A percentile compares a stretch with the other conserved stretches of the same genome.
These are phyloP conservation scores for Zaprionus lachaisei DNA, from an alignment of 1,140 invertebrate genomes.

Conservation along the genomic window DNA sequence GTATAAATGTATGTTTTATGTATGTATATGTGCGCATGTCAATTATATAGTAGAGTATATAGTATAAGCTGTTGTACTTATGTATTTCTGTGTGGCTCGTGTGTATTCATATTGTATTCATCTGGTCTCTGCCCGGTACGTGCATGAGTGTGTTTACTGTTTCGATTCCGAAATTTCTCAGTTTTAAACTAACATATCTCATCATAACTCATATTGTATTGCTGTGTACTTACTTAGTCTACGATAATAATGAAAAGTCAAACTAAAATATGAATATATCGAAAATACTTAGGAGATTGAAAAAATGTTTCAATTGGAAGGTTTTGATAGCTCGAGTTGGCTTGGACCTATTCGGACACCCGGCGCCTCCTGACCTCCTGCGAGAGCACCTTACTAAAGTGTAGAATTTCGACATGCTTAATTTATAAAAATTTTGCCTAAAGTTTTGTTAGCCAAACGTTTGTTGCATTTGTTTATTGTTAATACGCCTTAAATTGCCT, in stretches of 20 bases:
- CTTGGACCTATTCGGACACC: neutral
- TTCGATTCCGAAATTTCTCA: constrained; percentile 23
- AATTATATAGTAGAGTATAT: constrained; percentile 39
- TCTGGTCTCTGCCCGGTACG: constrained; percentile 51
- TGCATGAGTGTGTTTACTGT: constrained; percentile 44
- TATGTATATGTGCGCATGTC: constrained; percentile 56
- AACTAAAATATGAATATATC: constrained; percentile 46
- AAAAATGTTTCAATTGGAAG: constrained; percentile 33
- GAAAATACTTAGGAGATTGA: constrained; percentile 40
- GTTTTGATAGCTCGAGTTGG: constrained; percentile 10
- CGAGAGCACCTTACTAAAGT: constrained; percentile 3
- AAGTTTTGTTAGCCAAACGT: constrained; percentile 78
- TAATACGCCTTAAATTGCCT: constrained; percentile 84
- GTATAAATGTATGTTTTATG: constrained; percentile 82
- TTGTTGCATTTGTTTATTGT: constrained; percentile 78
- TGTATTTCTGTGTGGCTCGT: constrained; percentile 57
- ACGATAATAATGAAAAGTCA: constrained; percentile 20
- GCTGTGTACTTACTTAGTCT: constrained; percentile 11
- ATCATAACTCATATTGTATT: neutral
- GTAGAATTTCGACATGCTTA: constrained; percentile 71
- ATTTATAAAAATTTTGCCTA: constrained; percentile 82
- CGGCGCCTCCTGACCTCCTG: neutral
- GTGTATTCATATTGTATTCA: constrained; percentile 28
- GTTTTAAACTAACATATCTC: neutral
- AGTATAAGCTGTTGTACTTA: constrained; percentile 57